Base-by-base conservation (phyloP, 1,140 invertebrate genomes). In the Ladona fulva region DNA sequence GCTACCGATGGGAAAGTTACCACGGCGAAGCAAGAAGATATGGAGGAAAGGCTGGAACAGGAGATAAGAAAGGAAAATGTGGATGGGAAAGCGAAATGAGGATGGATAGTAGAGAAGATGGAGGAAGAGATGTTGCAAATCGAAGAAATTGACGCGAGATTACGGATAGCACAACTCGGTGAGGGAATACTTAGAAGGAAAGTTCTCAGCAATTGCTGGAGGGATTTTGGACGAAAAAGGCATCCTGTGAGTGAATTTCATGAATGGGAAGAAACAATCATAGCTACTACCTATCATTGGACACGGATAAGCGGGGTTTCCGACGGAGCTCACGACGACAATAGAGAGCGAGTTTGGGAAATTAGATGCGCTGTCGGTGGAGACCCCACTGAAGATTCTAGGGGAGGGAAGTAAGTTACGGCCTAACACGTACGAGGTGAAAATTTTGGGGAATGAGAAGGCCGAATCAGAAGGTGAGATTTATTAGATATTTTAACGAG, bases 1-100 rank as follows among this genome's bases (percentile, higher is more conserved):
- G 52, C 52, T 66, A 66, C 52, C 52, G 52, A 66, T 66, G 52
- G 52, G 52, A 66, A 66, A 66, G 52, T 66, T 66, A 66, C 52
- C 52, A 66, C 52, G 52, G 29, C 29, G 29, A 37, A 1, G 1
- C 29, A 8, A n/a, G 29, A 5, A 37, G 29, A 37, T 37, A 37
- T 37, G 1, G 52, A 66, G 16, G 52, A 12, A 66, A 66, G 52
- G 29, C 29, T 37, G 29, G 29, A 37, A 8, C 5, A 66, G 52
- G 3, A 66, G 29, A 37, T 37, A 37, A 37, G 29, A 37, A 12
- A 66, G 12, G 12, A 66, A 52, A 52, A 19, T 52, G 44, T n/a
- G n/a, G n/a, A n/a, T n/a, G n/a, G n/a, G n/a, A n/a, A n/a, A n/a
- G n/a, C n/a, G n/a, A n/a, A 19, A 19, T 6, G 52, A 66, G 14